phyloP scores from a whole-genome alignment of 2,888 invertebrate genomes.

The Steinernema carpocapsae region DNA sequence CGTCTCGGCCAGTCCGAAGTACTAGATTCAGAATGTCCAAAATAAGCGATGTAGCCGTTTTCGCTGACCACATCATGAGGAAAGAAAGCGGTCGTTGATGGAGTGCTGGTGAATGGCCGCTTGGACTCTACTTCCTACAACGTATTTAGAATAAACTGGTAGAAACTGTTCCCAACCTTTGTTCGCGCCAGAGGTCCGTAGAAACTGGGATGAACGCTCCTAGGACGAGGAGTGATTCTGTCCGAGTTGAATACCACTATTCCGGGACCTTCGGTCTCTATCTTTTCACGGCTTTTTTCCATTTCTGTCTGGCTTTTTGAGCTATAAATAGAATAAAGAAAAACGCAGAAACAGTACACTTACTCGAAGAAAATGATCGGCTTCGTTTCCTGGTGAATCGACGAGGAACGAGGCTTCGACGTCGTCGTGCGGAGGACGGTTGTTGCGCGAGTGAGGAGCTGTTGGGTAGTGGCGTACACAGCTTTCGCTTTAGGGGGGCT shows the following conservation, averaged over 20 bases:
- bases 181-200: conserved; percentile 37
- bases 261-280: conserved; percentile 35
- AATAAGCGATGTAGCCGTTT: conserved; percentile 37
- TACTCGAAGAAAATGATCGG: conserved; percentile 28
- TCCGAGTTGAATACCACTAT: conserved; percentile 36
- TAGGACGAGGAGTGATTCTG: conserved; percentile 36
- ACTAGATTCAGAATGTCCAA: neutral
- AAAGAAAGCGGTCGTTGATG: neutral
- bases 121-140: neutral
- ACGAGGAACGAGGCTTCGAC: neutral
- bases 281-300: conserved; percentile 1
- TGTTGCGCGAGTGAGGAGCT: neutral
- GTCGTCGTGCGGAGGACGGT: conserved; percentile 9
- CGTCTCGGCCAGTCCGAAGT: conserved; percentile 23
- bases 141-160: neutral
- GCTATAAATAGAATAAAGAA: neutral
- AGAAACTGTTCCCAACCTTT: neutral
- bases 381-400: neutral
- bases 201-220: conserved; percentile 36
- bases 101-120: neutral
- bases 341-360: neutral
- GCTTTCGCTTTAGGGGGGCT: conserved; percentile 18
- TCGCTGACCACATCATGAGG: conserved; percentile 4
- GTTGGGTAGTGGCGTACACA: conserved; percentile 11
- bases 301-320: conserved; percentile 22